Base-by-base conservation (phyloP, 2,797 vertebrate genomes). In the Sandelia bainsii region DNA sequence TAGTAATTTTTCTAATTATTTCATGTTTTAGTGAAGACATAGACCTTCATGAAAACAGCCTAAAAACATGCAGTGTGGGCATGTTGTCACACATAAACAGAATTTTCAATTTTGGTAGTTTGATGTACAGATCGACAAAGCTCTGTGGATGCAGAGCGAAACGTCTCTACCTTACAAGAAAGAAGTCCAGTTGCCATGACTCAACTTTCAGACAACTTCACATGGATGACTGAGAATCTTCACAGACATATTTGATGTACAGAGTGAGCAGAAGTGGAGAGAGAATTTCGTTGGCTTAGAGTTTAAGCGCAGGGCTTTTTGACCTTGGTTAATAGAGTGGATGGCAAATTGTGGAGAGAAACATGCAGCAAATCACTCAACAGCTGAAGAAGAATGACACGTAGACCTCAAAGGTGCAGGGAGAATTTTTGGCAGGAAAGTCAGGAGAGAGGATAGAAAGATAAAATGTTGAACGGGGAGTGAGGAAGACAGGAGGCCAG, bases 401-500 rank as follows among this genome's bases (percentile, higher is more conserved):
- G 39, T 4, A 53, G 63, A 83, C 58, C 58, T 73, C 69, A 46
- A 44, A 62, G 58, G 60, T 40, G 73, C 16, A 25, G 34, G 72
- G 60, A 25, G 64, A 78, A 58, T 45, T 75, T 82, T 75, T 77
- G 69, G 60, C 20, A 56, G 57, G 49, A 54, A 64, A 20, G 77
- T 70, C 45, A 53, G 49, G 17, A 52, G 65, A 58, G 65, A 61
- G 39, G 60, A 77, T 53, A 27, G 67, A 80, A 20, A 50, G 60
- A 72, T 67, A 69, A n/a, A 70, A 79, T 62, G 64, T 62, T 1
- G 8, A 79, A 49, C 54, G 17, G 39, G 50, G 37, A 74, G 63
- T 14, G 73, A 83, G 77, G 34, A 73, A 79, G 57, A 59, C 69
- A 49, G 46, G 29, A 73, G 79, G 65, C 81, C 79, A 79, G 62